Evolutionary conservation across 2,113 vertebrate genomes (phyloP).

Genomic region (Haemorhous mexicanus): DNA sequence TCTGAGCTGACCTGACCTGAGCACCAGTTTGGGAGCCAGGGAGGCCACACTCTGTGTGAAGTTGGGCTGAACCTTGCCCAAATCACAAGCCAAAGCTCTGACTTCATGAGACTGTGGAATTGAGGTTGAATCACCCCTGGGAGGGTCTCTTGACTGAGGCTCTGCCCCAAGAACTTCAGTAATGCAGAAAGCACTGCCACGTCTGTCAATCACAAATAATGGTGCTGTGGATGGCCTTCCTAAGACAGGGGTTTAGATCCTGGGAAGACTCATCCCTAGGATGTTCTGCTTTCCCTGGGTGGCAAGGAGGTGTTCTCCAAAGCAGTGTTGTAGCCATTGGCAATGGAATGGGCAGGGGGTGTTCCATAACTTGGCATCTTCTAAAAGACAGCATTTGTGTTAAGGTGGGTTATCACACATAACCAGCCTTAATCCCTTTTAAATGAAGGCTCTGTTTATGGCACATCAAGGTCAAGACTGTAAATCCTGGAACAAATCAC

Average conservation of each 20-base stretch:
- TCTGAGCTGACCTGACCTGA: neutral
- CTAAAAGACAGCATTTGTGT: neutral
- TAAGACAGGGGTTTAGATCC: neutral
- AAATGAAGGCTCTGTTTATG: constrained; percentile 39
- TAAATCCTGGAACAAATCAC: constrained; percentile 38
- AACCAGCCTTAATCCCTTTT: constrained; percentile 7
- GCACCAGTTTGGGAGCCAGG: neutral
- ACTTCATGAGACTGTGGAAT: neutral
- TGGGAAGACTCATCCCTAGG: neutral
- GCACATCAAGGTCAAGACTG: constrained; percentile 22
- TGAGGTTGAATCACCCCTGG: neutral
- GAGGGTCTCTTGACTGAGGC: rapidly evolving
- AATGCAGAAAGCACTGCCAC: neutral
- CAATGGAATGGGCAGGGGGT: neutral
- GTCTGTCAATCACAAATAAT: neutral
- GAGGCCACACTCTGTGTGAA: rapidly evolving
- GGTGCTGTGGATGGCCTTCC: neutral
- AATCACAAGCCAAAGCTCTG: neutral
- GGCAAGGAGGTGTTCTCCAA: neutral
- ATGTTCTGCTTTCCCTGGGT: neutral
- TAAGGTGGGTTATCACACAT: neutral
- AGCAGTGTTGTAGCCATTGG: neutral
- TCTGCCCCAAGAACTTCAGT: neutral
- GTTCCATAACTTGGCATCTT: neutral
- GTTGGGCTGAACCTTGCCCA: neutral